These are phyloP conservation scores for Leucoraja erinaceus DNA, from an alignment of 2,113 vertebrate species.

Conservation along the genomic window DNA sequence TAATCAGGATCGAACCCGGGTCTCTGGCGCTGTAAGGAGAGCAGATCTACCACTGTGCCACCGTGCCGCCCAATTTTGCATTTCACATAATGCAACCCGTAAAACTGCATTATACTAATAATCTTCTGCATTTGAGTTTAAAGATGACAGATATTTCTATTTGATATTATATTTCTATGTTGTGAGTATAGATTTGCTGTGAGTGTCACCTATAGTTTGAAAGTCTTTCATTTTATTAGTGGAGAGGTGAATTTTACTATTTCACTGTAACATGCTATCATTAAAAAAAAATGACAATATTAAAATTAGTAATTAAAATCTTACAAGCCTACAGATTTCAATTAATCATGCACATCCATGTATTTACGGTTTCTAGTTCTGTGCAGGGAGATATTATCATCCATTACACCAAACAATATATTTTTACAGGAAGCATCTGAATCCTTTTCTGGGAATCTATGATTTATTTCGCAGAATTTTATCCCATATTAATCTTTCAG, in stretches of 20 bases:
- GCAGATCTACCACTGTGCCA: too few relatives aligned
- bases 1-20: too few relatives aligned
- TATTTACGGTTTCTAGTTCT: neutral
- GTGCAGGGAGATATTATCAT: neutral
- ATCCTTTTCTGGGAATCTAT: constrained; percentile 68
- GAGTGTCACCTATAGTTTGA: neutral
- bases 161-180: neutral
- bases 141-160: constrained; percentile 19
- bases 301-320: constrained; percentile 34
- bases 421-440: constrained; percentile 55
- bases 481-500: constrained; percentile 75
- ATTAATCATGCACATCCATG: neutral
- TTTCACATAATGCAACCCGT: neutral
- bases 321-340: constrained; percentile 21
- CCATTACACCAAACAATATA: constrained; percentile 47
- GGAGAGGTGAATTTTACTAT: neutral
- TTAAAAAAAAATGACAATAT: constrained; percentile 8
- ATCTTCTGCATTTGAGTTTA: neutral
- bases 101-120: neutral
- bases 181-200: neutral
- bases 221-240: neutral
- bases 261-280: neutral
- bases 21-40: too few relatives aligned
- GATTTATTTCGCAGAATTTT: constrained; percentile 72
- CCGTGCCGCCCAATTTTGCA: neutral